Conservation (phyloP, 2,888 invertebrate species). For the Caenorhabditis angaria region DNA sequence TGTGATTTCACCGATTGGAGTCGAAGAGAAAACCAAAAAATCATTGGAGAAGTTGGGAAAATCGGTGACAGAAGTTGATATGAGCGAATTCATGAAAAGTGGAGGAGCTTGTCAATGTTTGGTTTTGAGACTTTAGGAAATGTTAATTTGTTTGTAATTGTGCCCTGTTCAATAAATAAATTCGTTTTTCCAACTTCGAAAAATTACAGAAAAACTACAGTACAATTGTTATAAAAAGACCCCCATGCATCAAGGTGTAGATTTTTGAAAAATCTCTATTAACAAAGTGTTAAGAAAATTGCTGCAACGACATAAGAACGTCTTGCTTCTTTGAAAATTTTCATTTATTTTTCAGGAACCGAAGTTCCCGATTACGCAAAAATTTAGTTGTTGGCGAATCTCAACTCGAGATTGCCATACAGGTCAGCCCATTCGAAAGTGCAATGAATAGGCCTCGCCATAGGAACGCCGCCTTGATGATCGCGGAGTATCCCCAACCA, state of each 20-base stretch:
- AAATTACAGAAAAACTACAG: too few species aligned
- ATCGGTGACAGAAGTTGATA: conserved; percentile 56
- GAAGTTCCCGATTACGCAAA: background rate
- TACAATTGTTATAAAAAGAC: too few species aligned
- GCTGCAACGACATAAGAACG: too few species aligned
- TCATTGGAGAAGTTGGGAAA: conserved; percentile 62
- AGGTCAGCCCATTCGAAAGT: conserved; percentile 1
- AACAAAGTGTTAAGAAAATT: too few species aligned
- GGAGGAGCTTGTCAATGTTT: conserved; percentile 72
- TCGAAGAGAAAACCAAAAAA: conserved; percentile 46
- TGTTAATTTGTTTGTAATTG: conserved; percentile 42
- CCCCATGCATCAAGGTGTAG: too few species aligned
- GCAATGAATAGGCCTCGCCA: conserved; percentile 4
- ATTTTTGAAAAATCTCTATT: too few species aligned
- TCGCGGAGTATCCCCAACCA: conserved; percentile 1
- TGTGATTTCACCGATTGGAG: conserved; percentile 71
- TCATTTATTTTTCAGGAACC: too few species aligned
- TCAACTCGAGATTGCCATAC: conserved; percentile 2
- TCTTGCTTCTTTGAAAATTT: too few species aligned
- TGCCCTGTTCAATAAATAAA: background rate
- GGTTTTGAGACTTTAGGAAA: conserved; percentile 70
- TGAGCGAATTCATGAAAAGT: conserved; percentile 72
- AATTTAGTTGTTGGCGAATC: conserved; percentile 4
- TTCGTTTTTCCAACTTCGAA: conserved; percentile 12
- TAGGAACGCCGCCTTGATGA: conserved; percentile 4